Percentiles rank a stretch among this genome's conserved stretches.
phyloP scores from a whole-genome alignment of 2,888 invertebrate species.

The Cryptocephalus primarius region DNA sequence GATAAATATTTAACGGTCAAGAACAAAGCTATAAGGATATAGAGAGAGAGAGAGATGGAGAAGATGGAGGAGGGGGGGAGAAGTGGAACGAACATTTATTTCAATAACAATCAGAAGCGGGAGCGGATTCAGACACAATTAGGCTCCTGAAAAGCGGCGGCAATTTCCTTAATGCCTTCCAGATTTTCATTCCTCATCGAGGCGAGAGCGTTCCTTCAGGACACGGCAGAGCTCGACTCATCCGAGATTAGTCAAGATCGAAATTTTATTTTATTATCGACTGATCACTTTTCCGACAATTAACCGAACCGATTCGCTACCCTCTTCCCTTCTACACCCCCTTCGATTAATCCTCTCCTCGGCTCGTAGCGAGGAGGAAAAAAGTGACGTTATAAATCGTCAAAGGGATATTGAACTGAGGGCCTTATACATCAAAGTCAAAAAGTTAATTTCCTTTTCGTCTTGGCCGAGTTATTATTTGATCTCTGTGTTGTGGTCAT shows the following conservation, averaged over 20 bases:
- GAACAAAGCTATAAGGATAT: no score
- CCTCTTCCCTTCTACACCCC: no score
- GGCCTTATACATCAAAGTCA: slow-evolving; percentile 34
- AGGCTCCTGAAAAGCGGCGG: slow-evolving; percentile 31
- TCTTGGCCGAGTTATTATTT: slow-evolving; percentile 32
- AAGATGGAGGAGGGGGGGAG: neutral
- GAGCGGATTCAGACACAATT: no score
- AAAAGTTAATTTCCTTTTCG: slow-evolving; percentile 35
- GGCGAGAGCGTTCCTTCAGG: slow-evolving; percentile 21
- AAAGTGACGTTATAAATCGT: slow-evolving; percentile 15
- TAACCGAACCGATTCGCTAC: no score
- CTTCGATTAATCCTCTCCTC: neutral
- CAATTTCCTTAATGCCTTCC: slow-evolving; percentile 39
- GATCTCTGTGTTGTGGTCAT: slow-evolving; percentile 28
- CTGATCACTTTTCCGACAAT: no score
- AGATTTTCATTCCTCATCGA: slow-evolving; percentile 39
- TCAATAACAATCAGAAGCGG: no score
- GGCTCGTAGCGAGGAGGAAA: slow-evolving; percentile 1
- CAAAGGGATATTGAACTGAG: slow-evolving; percentile 15
- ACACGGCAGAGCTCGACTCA: no score
- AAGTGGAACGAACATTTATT: neutral
- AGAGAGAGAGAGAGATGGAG: no score
- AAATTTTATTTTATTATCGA: no score
- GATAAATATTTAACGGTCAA: slow-evolving; percentile 23
- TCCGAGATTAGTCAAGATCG: no score